phyloP scores from a whole-genome alignment of 2,797 vertebrate species.

The Sparus aurata region DNA sequence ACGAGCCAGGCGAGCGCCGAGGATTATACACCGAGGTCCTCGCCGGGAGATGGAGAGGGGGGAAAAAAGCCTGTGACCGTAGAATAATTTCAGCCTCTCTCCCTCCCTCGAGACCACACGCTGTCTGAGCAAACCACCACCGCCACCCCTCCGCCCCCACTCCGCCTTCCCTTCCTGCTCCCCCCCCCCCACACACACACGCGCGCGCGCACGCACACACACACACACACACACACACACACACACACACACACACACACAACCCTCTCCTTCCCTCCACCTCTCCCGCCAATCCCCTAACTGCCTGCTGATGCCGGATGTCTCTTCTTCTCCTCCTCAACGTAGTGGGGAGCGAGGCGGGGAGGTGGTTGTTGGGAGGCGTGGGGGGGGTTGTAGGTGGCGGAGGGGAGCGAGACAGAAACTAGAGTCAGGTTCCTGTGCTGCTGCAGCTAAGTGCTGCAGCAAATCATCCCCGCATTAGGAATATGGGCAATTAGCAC shows the following conservation, averaged over 20 bases:
- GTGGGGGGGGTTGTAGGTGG: constrained; percentile 31
- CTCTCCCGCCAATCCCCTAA: constrained; percentile 80
- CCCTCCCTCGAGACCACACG: constrained; percentile 86
- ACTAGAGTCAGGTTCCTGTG: constrained; percentile 79
- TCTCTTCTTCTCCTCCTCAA: constrained; percentile 82
- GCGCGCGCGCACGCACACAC: no score
- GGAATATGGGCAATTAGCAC: constrained; percentile 86
- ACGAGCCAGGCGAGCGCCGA: constrained; percentile 75
- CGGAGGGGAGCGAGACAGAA: constrained; percentile 47
- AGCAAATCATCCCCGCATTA: constrained; percentile 87
- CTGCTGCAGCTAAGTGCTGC: constrained; percentile 84
- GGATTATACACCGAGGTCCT: constrained; percentile 86
- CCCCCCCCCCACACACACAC: background rate
- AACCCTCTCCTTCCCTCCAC: constrained; percentile 48
- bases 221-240: no score
- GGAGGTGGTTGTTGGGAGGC: constrained; percentile 24
- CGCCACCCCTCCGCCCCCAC: constrained; percentile 49
- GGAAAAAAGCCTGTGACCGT: constrained; percentile 80
- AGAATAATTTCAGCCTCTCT: constrained; percentile 88
- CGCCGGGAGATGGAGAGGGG: constrained; percentile 72
- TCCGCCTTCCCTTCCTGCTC: constrained; percentile 40
- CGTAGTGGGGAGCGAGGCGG: constrained; percentile 55
- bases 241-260: no score
- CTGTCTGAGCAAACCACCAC: constrained; percentile 84
- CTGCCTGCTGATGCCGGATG: constrained; percentile 85